Base-by-base conservation (phyloP, 2,113 vertebrate species). In the Numenius arquata region DNA sequence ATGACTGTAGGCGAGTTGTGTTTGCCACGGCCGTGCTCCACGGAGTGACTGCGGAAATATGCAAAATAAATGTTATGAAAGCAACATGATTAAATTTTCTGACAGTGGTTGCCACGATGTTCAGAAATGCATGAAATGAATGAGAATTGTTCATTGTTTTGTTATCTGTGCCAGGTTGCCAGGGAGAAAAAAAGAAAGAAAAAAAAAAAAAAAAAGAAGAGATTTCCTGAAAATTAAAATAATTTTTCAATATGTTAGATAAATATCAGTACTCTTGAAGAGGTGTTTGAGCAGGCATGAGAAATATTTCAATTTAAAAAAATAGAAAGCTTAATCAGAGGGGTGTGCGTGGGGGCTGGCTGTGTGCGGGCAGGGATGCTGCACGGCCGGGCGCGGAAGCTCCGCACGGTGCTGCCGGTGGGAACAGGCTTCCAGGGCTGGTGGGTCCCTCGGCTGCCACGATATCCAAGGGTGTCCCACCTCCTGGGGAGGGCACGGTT, bases 91-190 rank as follows among this genome's bases (percentile, higher is more conserved):
- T 88, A 71, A 55, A 88, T 82, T 90, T 90, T 62, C 85, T 74
- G 91, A 91, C 89, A 50, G 92, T 4, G 48, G 73, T 76, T 95
- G 90, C 89, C 83, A 59, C 1, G 3, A 90, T 83, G 94, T 45
- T 93, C 88, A 94, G 89, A 92, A 96, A 66, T 10, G 95, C 95
- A 85, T 71, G 85, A 95, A 95, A 95, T n/a, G 91, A 93, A 95
- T 48, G 65, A 83, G 71, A 70, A 84, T 90, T 12, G 36, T 61
- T 91, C 85, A 27, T 59, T 88, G 88, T 75, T 96, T 92, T 90
- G 91, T 93, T 96, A 92, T 93, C 93, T 76, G 2, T 73, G 90
- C 80, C 72, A 77, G 61, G 58, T 72, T 93, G 71, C 86, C 76
- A 83, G 47, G 73, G 58, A 89, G 23, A 8, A 6, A 5, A 2